phyloP scores from a whole-genome alignment of 2,113 vertebrate genomes.

The Perccottus glenii region DNA sequence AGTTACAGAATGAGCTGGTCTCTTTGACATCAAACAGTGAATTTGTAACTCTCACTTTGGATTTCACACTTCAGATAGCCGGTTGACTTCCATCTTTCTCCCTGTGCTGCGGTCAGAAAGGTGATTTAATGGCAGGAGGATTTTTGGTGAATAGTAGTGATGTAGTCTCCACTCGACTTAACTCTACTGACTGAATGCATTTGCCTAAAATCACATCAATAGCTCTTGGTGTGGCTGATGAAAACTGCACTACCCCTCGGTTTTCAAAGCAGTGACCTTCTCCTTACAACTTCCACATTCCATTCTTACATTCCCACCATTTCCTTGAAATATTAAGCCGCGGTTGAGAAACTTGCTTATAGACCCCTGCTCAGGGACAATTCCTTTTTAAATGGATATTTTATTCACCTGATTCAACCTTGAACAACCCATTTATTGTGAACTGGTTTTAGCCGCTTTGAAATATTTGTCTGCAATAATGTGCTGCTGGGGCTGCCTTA shows the following conservation, averaged over 20 bases:
- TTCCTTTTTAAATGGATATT: conserved; percentile 1
- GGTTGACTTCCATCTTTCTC: too few relatives aligned
- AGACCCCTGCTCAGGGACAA: neutral
- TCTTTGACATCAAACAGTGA: too few relatives aligned
- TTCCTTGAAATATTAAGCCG: neutral
- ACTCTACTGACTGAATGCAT: neutral
- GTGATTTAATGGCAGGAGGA: neutral
- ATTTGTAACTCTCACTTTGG: too few relatives aligned
- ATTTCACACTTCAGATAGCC: too few relatives aligned
- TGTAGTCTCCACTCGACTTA: neutral
- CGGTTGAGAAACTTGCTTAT: neutral
- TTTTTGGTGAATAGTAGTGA: neutral
- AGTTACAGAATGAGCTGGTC: too few relatives aligned
- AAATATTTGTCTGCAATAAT: neutral
- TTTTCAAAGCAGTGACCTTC: conserved; percentile 3
- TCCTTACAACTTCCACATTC: neutral
- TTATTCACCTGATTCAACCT: neutral
- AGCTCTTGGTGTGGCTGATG: neutral
- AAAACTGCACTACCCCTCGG: neutral
- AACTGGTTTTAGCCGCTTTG: neutral
- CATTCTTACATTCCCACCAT: neutral
- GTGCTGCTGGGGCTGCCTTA: neutral
- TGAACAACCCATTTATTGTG: neutral
- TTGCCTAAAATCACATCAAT: neutral
- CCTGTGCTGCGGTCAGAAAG: too few relatives aligned